Base-by-base conservation (phyloP, 2,113 vertebrate genomes). In the Shinisaurus crocodilurus region DNA sequence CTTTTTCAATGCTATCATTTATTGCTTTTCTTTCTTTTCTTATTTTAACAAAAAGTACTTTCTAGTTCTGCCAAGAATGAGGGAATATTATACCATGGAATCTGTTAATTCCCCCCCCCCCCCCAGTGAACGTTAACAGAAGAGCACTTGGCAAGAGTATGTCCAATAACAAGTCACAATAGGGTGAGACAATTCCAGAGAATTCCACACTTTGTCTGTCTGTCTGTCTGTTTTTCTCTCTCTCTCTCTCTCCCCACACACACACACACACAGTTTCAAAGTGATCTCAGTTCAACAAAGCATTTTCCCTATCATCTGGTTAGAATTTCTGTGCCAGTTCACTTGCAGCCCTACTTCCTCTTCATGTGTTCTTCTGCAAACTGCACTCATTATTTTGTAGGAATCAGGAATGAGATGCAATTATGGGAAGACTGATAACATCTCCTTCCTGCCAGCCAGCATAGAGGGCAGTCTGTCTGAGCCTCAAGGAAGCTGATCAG, bases 401-500 rank as follows among this genome's bases (percentile, higher is more conserved):
- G 94, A 98, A 96, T 97, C 95, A 95, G 93, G 95, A 98, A 97
- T 96, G 97, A 98, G 96, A 96, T 91, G 94, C 96, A 98, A 98
- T 98, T 98, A 98, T 92, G 95, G 97, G 96, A 96, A 91, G 93
- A 96, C 91, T 96, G 95, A 98, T 98, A 98, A 97, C 96, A 97
- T 96, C 96, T 97, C 94, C 95, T 95, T 95, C 92, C 94, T 90
- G 90, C 93, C 95, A 92, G 95, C 94, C 93, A 92, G 90, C 95
- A 97, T 90, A 98, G 96, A 98, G 96, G 94, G 96, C 90, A 87
- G 93, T 95, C 97, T 98, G 97, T 98, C 94, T 96, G 93, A 87
- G 80, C 93, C 94, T 94, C 94, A 95, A 97, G 96, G 95, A 97
- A 96, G 94, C 92, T 94, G 96, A 96, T 96, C 95, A 92, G 92